Evolutionary conservation across 2,113 vertebrate species (phyloP).

Genomic region (Hydropotes inermis): DNA sequence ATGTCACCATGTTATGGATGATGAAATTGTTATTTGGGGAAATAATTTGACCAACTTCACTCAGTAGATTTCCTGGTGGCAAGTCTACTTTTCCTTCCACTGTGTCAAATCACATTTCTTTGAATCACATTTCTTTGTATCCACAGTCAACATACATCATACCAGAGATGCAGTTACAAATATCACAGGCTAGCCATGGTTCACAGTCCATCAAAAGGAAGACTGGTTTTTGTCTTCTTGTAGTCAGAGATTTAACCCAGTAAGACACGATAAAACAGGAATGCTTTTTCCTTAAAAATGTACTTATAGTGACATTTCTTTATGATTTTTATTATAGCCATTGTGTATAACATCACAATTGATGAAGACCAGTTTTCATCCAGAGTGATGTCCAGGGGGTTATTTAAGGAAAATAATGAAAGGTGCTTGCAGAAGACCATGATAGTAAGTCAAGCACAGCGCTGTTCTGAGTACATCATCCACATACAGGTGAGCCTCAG

Average conservation of each 20-base stretch:
- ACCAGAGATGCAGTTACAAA: not conserved
- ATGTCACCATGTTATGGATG: not conserved
- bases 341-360: conserved; percentile 88
- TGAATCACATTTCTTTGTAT: not conserved
- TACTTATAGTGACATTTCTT: not conserved
- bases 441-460: conserved; percentile 61
- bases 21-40: not conserved
- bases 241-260: not conserved
- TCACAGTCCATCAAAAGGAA: not conserved
- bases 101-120: not conserved
- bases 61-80: not conserved
- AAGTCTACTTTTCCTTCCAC: not conserved
- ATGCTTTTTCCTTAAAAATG: not conserved
- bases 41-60: not conserved
- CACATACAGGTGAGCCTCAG: conserved; percentile 85
- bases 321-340: conserved; percentile 59
- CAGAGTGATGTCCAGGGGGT: conserved; percentile 88
- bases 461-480: conserved; percentile 82
- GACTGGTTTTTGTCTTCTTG: not conserved
- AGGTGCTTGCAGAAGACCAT: conserved; percentile 81
- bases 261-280: not conserved
- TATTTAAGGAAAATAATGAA: conserved; percentile 89
- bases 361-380: conserved; percentile 89
- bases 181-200: not conserved
- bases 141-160: not conserved